phyloP scores from a whole-genome alignment of 2,888 invertebrate species.

The Microplitis manilae region DNA sequence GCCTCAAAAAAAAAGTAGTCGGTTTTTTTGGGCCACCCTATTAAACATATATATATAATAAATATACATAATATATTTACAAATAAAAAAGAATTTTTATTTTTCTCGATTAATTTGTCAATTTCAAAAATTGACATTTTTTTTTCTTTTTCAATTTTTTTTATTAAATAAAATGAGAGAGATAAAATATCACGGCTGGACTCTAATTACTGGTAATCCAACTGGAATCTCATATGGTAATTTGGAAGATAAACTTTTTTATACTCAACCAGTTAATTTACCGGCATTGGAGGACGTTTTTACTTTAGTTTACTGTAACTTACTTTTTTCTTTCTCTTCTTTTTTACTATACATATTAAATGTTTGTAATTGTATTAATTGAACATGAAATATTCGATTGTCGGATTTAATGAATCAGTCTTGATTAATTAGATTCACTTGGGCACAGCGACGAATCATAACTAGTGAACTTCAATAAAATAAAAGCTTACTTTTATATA shows the following conservation, averaged over 20 bases:
- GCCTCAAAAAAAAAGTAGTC: no score
- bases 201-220: slow-evolving; percentile 32
- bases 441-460: slow-evolving; percentile 22
- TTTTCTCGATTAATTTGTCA: slow-evolving; percentile 2
- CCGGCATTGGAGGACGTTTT: background rate
- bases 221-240: slow-evolving; percentile 43
- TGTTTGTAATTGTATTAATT: background rate
- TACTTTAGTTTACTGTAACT: background rate
- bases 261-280: background rate
- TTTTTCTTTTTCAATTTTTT: background rate
- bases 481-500: slow-evolving; percentile 10
- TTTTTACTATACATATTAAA: background rate
- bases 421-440: slow-evolving; percentile 38
- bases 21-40: no score
- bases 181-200: slow-evolving; percentile 33
- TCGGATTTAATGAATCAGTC: slow-evolving; percentile 41
- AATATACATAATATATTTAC: background rate
- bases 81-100: background rate
- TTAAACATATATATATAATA: background rate
- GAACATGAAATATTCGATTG: slow-evolving; percentile 19
- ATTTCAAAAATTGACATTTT: background rate
- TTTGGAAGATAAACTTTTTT: slow-evolving; percentile 31
- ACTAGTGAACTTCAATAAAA: background rate
- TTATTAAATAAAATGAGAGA: slow-evolving; percentile 8
- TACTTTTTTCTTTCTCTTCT: background rate